Percentiles rank a stretch among this genome's conserved stretches.
Conservation (phyloP, 2,797 vertebrate genomes). For the Aselliscus stoliczkanus region DNA sequence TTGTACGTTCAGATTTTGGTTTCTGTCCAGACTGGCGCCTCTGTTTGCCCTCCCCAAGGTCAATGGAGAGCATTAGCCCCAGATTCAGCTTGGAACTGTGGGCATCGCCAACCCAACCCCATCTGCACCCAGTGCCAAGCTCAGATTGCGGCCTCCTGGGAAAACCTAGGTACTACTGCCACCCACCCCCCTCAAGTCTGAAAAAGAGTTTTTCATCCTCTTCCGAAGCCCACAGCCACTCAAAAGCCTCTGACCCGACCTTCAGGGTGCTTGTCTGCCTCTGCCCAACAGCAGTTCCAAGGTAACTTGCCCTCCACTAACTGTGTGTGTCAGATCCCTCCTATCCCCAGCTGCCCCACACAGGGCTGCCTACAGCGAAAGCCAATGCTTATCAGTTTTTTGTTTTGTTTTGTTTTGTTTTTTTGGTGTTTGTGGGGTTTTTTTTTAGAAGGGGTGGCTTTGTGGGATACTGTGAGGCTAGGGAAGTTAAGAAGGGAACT, state of each 20-base stretch:
- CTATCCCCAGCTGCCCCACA: no score
- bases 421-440: not conserved
- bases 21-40: not conserved
- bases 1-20: not conserved
- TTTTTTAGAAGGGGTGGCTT: not conserved
- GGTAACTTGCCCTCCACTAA: not conserved
- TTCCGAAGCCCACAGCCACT: not conserved
- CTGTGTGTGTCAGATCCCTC: not conserved
- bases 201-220: not conserved
- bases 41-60: conserved; percentile 53
- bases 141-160: not conserved
- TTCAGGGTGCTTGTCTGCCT: not conserved
- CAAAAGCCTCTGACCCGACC: not conserved
- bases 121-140: not conserved
- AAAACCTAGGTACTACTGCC: not conserved
- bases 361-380: not conserved
- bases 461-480: not conserved
- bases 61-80: not conserved
- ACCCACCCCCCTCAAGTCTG: not conserved
- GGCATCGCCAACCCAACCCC: not conserved
- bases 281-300: not conserved
- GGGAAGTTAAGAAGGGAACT: not conserved
- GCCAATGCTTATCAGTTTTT: not conserved
- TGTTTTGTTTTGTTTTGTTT: not conserved
- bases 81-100: not conserved